Evolutionary conservation across 2,797 vertebrate species (phyloP).

Genomic region (Sebastes matsubarae): DNA sequence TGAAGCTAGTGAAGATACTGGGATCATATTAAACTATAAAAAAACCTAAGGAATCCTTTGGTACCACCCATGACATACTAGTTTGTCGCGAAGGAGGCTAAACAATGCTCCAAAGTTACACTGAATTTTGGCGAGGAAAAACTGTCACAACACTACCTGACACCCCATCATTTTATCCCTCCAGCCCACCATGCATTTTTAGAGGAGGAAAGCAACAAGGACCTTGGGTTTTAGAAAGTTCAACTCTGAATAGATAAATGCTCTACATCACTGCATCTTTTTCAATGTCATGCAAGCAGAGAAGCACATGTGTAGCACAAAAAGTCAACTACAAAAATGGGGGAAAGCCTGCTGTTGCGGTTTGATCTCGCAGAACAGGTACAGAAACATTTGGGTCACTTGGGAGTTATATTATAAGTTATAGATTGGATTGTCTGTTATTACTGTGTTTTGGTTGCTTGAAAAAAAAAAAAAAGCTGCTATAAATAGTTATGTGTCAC

Average conservation of each 20-base stretch:
- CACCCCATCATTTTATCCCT: background rate
- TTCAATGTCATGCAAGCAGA: background rate
- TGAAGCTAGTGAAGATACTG: too few relatives aligned
- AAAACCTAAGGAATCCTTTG: too few relatives aligned
- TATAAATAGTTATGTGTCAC: background rate
- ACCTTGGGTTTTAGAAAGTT: background rate
- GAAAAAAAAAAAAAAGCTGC: background rate
- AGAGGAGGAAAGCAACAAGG: background rate
- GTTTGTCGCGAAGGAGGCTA: too few relatives aligned
- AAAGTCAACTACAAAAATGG: background rate
- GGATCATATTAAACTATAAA: too few relatives aligned
- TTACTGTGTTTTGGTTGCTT: too few relatives aligned
- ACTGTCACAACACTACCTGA: background rate
- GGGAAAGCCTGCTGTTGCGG: background rate
- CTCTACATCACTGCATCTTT: background rate
- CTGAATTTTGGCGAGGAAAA: too few relatives aligned
- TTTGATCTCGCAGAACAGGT: background rate
- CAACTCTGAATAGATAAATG: background rate
- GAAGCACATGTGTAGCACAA: background rate
- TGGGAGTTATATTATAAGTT: background rate
- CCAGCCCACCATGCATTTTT: background rate
- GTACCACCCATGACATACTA: too few relatives aligned
- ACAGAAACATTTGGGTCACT: background rate
- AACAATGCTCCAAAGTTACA: too few relatives aligned
- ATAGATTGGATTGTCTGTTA: background rate